Conservation (phyloP, 2,797 vertebrate species). For the Helicolenus hilgendorfi region DNA sequence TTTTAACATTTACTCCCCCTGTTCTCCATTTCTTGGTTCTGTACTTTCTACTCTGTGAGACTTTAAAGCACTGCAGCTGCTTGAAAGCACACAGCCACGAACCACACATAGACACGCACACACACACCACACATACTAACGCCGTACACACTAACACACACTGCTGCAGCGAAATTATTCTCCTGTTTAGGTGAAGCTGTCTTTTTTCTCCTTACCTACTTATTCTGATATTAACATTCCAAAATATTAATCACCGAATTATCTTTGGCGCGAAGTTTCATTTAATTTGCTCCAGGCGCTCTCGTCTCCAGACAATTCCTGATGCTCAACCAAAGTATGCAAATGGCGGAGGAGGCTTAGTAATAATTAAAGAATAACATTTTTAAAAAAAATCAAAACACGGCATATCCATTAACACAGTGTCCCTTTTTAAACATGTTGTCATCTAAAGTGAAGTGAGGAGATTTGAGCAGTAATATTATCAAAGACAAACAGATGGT, state of each 20-base stretch:
- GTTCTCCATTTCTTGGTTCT: slow-evolving; percentile 84
- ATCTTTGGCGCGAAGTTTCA: slow-evolving; percentile 86
- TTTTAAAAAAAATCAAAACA: slow-evolving; percentile 12
- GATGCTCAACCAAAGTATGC: slow-evolving; percentile 84
- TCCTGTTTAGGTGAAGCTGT: slow-evolving; percentile 77
- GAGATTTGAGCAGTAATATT: slow-evolving; percentile 15
- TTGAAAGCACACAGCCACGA: slow-evolving; percentile 44
- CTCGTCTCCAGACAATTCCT: slow-evolving; percentile 84
- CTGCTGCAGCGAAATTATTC: slow-evolving; percentile 68
- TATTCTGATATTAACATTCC: slow-evolving; percentile 86
- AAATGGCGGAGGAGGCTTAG: slow-evolving; percentile 82
- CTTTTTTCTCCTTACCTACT: slow-evolving; percentile 73
- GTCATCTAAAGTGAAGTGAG: slow-evolving; percentile 60
- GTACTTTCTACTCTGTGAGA: slow-evolving; percentile 81
- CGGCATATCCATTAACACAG: slow-evolving; percentile 75
- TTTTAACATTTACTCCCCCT: slow-evolving; percentile 94
- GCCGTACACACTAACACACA: slow-evolving; percentile 35
- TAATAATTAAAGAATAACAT: slow-evolving; percentile 77
- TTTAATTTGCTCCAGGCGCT: slow-evolving; percentile 86
- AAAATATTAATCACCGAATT: slow-evolving; percentile 91
- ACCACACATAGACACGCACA: background rate
- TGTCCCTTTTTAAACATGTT: slow-evolving; percentile 47
- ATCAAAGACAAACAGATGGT: slow-evolving; percentile 17
- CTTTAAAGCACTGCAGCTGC: slow-evolving; percentile 81
- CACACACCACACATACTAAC: background rate